These are phyloP conservation scores for Myopa testacea DNA, from an alignment of 2,888 invertebrate species.

Conservation along the genomic window DNA sequence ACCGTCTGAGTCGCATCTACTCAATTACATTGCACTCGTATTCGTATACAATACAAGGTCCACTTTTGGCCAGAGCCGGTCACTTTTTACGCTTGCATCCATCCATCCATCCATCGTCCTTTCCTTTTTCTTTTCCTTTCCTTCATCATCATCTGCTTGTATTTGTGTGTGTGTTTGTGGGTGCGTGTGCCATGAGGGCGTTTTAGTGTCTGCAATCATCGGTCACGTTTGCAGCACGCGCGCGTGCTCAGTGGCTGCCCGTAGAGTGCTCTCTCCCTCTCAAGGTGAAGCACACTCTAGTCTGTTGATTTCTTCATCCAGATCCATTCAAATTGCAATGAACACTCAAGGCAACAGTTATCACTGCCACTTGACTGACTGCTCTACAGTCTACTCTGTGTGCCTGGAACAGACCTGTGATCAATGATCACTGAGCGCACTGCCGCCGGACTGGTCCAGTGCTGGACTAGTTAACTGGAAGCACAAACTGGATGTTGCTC, in stretches of 20 bases:
- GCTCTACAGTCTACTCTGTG: too few relatives aligned
- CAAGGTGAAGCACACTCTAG: conserved; percentile 18
- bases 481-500: not conserved
- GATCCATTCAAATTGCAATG: conserved; percentile 21
- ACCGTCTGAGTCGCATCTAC: not conserved
- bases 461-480: too few relatives aligned
- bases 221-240: conserved; percentile 53
- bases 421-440: not conserved
- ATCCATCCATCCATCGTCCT: not conserved
- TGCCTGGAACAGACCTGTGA: too few relatives aligned
- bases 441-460: not conserved
- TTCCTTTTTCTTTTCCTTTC: not conserved
- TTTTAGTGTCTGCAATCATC: conserved; percentile 31
- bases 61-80: not conserved
- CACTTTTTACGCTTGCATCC: not conserved
- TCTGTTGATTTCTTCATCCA: conserved; percentile 14
- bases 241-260: conserved; percentile 26
- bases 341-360: conserved; percentile 10
- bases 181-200: conserved; percentile 34
- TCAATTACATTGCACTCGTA: conserved; percentile 4
- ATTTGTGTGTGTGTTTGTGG: not conserved
- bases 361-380: conserved; percentile 17
- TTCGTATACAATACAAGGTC: not conserved
- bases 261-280: not conserved
- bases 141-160: not conserved